Evolutionary conservation across 2,888 invertebrate species (phyloP).

Genomic region (Harpalus rubripes): DNA sequence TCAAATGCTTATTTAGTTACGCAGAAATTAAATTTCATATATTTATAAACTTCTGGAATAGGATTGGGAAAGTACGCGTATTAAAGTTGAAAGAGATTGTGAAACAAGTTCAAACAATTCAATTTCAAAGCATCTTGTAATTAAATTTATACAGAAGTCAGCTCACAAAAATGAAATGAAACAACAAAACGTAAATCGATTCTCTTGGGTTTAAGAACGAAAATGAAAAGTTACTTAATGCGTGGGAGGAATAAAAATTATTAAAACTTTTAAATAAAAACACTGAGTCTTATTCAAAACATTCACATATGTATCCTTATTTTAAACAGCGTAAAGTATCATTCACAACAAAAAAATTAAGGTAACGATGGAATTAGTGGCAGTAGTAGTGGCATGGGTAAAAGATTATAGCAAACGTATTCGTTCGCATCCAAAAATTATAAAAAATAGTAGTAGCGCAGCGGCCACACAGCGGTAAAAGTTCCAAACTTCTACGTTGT

Average conservation of each 20-base stretch:
- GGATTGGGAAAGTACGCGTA: background rate
- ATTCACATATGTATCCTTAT: background rate
- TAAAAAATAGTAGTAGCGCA: too few relatives aligned
- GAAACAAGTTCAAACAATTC: background rate
- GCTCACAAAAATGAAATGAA: background rate
- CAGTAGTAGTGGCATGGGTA: too few relatives aligned
- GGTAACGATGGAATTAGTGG: too few relatives aligned
- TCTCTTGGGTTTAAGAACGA: background rate
- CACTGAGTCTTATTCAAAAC: background rate
- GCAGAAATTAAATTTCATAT: background rate
- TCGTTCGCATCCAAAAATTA: too few relatives aligned
- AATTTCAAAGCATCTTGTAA: background rate
- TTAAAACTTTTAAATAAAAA: too few relatives aligned
- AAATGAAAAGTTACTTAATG: background rate
- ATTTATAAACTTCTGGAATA: background rate
- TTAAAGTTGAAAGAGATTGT: constrained; percentile 1
- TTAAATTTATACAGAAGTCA: background rate
- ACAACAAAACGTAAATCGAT: background rate
- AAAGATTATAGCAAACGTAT: too few relatives aligned
- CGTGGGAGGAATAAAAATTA: too few relatives aligned
- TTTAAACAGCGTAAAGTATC: too few relatives aligned
- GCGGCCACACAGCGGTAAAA: too few relatives aligned
- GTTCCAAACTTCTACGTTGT: too few relatives aligned
- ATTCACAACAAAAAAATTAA: too few relatives aligned
- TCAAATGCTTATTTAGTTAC: background rate